These are phyloP conservation scores for Orientallactaga sibirica DNA, from an alignment of 2,797 vertebrate species.

Conservation along the genomic window DNA sequence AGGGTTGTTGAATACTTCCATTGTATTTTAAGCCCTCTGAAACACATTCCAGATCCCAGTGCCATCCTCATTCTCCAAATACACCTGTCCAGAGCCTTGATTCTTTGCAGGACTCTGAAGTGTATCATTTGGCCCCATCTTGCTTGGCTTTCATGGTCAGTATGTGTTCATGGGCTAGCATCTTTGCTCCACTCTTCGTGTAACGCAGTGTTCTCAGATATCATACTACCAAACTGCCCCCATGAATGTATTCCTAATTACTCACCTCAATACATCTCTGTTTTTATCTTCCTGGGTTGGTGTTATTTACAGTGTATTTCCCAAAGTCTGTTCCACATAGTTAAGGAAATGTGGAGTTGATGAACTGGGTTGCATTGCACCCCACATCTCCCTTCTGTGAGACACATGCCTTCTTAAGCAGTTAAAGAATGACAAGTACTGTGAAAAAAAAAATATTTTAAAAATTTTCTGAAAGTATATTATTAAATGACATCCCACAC, in stretches of 20 bases:
- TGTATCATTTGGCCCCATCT: background rate
- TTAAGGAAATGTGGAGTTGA: background rate
- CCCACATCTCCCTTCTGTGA: background rate
- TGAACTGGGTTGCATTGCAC: background rate
- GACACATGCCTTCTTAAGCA: background rate
- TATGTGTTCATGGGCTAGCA: background rate
- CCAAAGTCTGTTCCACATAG: background rate
- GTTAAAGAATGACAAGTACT: background rate
- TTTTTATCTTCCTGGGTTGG: background rate
- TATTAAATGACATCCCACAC: background rate
- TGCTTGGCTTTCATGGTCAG: background rate
- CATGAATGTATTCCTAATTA: background rate
- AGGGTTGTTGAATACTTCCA: background rate
- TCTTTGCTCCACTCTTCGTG: background rate
- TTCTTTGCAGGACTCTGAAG: background rate
- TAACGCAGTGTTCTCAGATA: background rate
- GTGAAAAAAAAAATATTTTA: background rate
- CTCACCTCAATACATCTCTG: background rate
- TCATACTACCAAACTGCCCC: background rate
- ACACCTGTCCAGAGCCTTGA: background rate
- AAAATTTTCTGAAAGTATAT: constrained; percentile 39
- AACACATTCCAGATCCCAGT: background rate
- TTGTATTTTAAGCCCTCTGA: background rate
- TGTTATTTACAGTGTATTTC: background rate
- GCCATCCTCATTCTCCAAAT: background rate